Conservation (phyloP, 2,797 vertebrate genomes). For the Hydrocynus forskahlii region DNA sequence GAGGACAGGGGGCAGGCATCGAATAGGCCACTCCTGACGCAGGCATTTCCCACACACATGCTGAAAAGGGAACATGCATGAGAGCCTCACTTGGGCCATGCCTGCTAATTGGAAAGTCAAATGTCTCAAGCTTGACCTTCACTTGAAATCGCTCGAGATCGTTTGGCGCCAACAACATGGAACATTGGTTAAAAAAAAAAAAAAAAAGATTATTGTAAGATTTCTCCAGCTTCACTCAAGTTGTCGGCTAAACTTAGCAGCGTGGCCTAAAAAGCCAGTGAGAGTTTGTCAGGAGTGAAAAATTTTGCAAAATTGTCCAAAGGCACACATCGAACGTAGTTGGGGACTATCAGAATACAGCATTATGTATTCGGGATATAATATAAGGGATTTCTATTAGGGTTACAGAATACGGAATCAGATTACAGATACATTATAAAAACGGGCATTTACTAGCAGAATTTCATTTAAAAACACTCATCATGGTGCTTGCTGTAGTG, state of each 20-base stretch:
- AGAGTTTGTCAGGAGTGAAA: no score
- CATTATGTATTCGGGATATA: no score
- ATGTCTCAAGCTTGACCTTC: not conserved
- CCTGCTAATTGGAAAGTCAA: conserved; percentile 62
- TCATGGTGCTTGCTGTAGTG: no score
- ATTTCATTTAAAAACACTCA: no score
- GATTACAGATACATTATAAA: no score
- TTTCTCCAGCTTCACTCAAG: not conserved
- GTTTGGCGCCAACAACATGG: not conserved
- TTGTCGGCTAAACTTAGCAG: not conserved
- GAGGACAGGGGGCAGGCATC: conserved; percentile 1
- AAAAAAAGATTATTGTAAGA: not conserved
- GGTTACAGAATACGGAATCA: no score
- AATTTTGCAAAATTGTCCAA: no score
- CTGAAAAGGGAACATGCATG: conserved; percentile 61
- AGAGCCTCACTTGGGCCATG: conserved; percentile 56
- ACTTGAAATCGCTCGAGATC: not conserved
- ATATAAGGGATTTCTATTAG: no score
- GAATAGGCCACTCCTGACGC: conserved; percentile 56
- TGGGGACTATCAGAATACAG: no score
- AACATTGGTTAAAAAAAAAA: not conserved
- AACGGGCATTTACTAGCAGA: no score
- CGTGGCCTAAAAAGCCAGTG: not conserved
- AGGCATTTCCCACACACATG: conserved; percentile 68
- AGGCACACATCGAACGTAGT: no score